phyloP scores from a whole-genome alignment of 2,797 vertebrate species.

The Oceanodroma leucorhoa region DNA sequence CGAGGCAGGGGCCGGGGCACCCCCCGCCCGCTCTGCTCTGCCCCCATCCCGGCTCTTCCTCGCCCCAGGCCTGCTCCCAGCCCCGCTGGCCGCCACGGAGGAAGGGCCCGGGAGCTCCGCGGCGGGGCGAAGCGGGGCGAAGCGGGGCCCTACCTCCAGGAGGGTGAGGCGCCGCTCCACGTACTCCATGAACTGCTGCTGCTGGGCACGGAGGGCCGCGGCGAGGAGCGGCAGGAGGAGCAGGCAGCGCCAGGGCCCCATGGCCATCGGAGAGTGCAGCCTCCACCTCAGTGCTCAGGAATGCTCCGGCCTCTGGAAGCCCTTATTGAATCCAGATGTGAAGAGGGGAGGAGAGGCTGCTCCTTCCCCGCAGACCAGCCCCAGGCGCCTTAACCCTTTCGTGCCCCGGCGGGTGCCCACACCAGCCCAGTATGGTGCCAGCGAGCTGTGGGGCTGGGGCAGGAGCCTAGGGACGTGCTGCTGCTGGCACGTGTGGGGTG shows the following conservation, averaged over 20 bases:
- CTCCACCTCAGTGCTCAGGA: slow-evolving; percentile 80
- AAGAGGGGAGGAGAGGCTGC: slow-evolving; percentile 5
- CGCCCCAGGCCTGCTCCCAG: background rate
- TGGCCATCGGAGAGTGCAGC: slow-evolving; percentile 32
- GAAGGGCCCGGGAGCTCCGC: background rate
- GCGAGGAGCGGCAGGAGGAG: slow-evolving; percentile 76
- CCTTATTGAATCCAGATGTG: slow-evolving; percentile 74
- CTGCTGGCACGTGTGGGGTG: accelerated
- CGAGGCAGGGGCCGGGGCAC: accelerated
- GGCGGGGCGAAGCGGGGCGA: accelerated
- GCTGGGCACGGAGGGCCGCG: slow-evolving; percentile 71
- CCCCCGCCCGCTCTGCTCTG: background rate
- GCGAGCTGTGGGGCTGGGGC: background rate
- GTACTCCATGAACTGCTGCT: slow-evolving; percentile 93
- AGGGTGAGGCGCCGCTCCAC: slow-evolving; percentile 89
- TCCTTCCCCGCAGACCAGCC: background rate
- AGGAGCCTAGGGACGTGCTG: accelerated
- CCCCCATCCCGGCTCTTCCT: background rate
- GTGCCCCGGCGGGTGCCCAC: background rate
- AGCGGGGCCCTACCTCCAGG: slow-evolving; percentile 86
- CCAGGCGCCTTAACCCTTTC: slow-evolving; percentile 54
- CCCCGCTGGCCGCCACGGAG: accelerated
- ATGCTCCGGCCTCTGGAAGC: slow-evolving; percentile 66
- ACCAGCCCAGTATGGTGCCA: accelerated
- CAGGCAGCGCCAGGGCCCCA: slow-evolving; percentile 75